Percentiles rank a stretch among this genome's conserved stretches.
These are phyloP conservation scores for Clarias fuscus DNA, from an alignment of 2,797 vertebrate genomes.

Conservation along the genomic window DNA sequence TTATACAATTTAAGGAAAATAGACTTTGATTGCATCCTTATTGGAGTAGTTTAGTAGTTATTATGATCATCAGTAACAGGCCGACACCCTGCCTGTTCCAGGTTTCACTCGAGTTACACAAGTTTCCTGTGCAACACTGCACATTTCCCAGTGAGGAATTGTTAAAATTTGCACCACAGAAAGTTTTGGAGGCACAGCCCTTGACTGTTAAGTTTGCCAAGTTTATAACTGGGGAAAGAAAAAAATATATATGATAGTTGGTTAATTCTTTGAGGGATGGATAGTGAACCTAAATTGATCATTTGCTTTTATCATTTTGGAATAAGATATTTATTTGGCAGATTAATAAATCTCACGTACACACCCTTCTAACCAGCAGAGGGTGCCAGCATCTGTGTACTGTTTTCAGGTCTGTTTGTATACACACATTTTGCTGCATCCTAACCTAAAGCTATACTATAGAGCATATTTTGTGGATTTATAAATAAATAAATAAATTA, in stretches of 20 bases:
- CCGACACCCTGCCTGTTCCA: background rate
- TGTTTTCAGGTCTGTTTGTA: background rate
- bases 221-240: slow-evolving; percentile 1
- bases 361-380: background rate
- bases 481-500: too few species aligned
- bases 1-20: background rate
- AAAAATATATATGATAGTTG: background rate
- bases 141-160: background rate
- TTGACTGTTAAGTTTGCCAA: slow-evolving; percentile 17
- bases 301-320: slow-evolving; percentile 1
- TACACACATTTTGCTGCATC: background rate
- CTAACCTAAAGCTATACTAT: too few species aligned
- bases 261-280: background rate
- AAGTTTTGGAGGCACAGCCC: slow-evolving; percentile 14
- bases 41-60: background rate
- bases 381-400: too few species aligned
- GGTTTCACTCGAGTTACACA: background rate
- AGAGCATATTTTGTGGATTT: too few species aligned
- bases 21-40: background rate
- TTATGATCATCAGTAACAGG: background rate
- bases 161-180: background rate
- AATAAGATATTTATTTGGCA: background rate
- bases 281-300: background rate
- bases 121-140: background rate
- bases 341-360: background rate